Evolutionary conservation across 2,888 invertebrate species (phyloP), one percentile per base, ranked within the genome.

Genomic region (Pandemis cinnamomeana): DNA sequence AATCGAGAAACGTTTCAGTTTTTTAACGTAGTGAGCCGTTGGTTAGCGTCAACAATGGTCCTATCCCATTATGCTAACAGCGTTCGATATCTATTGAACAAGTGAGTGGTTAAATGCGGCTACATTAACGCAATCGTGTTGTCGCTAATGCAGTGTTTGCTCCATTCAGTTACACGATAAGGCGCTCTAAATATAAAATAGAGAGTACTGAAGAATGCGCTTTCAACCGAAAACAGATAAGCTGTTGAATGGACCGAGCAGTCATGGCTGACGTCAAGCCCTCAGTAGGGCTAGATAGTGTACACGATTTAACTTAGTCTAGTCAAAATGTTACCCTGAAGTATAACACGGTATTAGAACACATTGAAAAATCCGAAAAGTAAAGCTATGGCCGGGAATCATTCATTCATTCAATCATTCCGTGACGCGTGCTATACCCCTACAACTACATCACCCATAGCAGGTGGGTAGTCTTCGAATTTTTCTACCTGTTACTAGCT

Each of bases 161-260:
- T 71, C 51, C 62, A 58, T 71, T 64, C 61, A 51, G 58, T 60
- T 60, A 20, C 48, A 44, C 51, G 69, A 70, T 70, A 70, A 70
- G 36, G 69, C 62, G 62, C 27, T 71, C 63, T 86, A 87, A 84
- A 86, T 85, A 87, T 80, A 82, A 81, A 80, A 81, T 79, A 80
- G 77, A 77, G 80, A 78, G 81, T 81, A 80, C 79, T 79, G 83
- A 84, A 86, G 86, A 88, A 87, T 88, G 89, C 83, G 86, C 85
- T 83, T 79, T 83, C 84, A 83, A 83, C 85, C 85, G 85, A 87
- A 87, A 87, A 87, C 87, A 89, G 89, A 91, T 91, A 90, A 86
- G 82, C 83, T 79, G 20, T 63, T 55, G 51, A 58, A 42, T 15
- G 51, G 41, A 68, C n/a, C 60, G 15, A 62, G 62, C 13, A 62